Percentiles rank a stretch among this genome's conserved stretches.
These are phyloP conservation scores for Saxidomus purpurata DNA, from an alignment of 1,140 invertebrate genomes.

Conservation along the genomic window DNA sequence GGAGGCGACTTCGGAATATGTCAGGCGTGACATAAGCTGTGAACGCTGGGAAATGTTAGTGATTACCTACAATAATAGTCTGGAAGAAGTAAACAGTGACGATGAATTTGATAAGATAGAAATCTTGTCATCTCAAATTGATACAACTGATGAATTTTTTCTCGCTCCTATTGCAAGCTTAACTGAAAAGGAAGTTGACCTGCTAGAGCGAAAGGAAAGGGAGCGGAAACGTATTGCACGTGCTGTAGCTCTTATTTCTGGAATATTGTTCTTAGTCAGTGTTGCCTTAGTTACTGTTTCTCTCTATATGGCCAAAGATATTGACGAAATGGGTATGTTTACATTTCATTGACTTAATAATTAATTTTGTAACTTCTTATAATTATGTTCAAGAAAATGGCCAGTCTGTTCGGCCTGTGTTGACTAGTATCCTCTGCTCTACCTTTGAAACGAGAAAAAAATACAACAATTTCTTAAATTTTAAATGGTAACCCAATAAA, in stretches of 20 bases:
- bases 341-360: background rate
- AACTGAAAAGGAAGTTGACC: slow-evolving; percentile 56
- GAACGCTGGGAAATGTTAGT: slow-evolving; percentile 45
- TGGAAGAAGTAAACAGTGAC: slow-evolving; percentile 57
- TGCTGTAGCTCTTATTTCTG: slow-evolving; percentile 59
- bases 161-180: slow-evolving; percentile 40
- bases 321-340: slow-evolving; percentile 68
- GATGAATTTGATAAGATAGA: slow-evolving; percentile 66
- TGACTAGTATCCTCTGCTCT: too few relatives aligned
- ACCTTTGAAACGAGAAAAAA: too few relatives aligned
- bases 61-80: slow-evolving; percentile 59
- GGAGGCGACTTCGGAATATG: background rate
- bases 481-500: too few relatives aligned
- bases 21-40: slow-evolving; percentile 34
- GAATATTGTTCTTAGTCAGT: slow-evolving; percentile 60
- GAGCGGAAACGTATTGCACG: slow-evolving; percentile 61
- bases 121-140: slow-evolving; percentile 63
- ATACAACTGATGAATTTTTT: slow-evolving; percentile 60
- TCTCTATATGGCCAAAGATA: slow-evolving; percentile 67
- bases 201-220: slow-evolving; percentile 30
- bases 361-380: too few relatives aligned
- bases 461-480: too few relatives aligned
- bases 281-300: slow-evolving; percentile 61
- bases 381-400: too few relatives aligned
- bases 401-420: too few relatives aligned